A percentile compares a stretch with the other conserved stretches of the same genome.
These are phyloP conservation scores for Drosophila austrosaltans DNA, from an alignment of 2,888 invertebrate genomes.

Conservation along the genomic window DNA sequence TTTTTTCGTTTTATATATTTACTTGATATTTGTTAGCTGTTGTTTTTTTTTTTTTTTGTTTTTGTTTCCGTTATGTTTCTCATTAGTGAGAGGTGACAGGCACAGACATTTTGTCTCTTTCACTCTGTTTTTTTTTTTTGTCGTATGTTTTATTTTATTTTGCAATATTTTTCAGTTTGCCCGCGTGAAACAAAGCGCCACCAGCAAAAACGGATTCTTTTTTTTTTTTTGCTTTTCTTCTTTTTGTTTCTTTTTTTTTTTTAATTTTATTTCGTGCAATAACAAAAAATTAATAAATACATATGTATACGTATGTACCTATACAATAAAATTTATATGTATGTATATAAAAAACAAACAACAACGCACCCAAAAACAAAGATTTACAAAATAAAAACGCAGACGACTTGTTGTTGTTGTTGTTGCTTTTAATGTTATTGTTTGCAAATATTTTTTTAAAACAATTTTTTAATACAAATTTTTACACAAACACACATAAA, in stretches of 20 bases:
- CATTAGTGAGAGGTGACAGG: neutral
- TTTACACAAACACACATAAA: slow-evolving; percentile 9
- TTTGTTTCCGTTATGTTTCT: slow-evolving; percentile 21
- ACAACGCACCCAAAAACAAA: slow-evolving; percentile 12
- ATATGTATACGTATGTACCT: slow-evolving; percentile 26
- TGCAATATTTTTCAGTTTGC: slow-evolving; percentile 70
- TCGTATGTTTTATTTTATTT: slow-evolving; percentile 27
- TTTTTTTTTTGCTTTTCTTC: slow-evolving; percentile 14
- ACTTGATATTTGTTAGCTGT: slow-evolving; percentile 34
- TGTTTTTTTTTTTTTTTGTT: neutral
- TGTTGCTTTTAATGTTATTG: neutral
- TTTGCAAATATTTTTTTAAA: slow-evolving; percentile 5
- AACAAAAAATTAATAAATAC: slow-evolving; percentile 27
- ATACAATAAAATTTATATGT: neutral
- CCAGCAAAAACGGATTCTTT: slow-evolving; percentile 60
- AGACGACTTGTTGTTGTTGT: slow-evolving; percentile 8
- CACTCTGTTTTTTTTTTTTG: slow-evolving; percentile 16
- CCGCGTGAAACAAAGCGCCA: slow-evolving; percentile 77
- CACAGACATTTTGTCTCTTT: slow-evolving; percentile 10
- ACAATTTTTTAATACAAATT: slow-evolving; percentile 1
- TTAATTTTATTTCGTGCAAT: slow-evolving; percentile 10
- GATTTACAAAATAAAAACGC: slow-evolving; percentile 13
- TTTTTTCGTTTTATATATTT: neutral
- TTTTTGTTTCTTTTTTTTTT: slow-evolving; percentile 20
- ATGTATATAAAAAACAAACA: neutral